These are phyloP conservation scores for Alosa sapidissima DNA, from an alignment of 2,797 vertebrate genomes.

Conservation along the genomic window DNA sequence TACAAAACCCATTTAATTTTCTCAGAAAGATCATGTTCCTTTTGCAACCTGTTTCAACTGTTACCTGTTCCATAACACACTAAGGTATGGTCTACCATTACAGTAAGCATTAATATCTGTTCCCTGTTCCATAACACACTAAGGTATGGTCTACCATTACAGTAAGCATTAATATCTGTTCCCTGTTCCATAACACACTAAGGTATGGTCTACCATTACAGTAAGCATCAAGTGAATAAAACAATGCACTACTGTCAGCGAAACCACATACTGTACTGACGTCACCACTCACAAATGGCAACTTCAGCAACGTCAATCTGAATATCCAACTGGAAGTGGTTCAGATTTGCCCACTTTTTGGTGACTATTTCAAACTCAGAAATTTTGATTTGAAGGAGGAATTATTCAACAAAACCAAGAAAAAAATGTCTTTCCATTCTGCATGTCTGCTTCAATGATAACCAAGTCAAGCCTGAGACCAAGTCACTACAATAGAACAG, in stretches of 20 bases:
- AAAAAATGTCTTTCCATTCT: too few relatives aligned
- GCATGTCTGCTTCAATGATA: not conserved
- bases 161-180: not conserved
- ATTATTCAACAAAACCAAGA: too few relatives aligned
- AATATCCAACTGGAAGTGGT: too few relatives aligned
- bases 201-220: not conserved
- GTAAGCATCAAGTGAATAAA: not conserved
- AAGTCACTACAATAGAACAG: not conserved
- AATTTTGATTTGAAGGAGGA: too few relatives aligned
- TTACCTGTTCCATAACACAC: not conserved
- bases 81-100: not conserved
- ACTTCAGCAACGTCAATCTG: too few relatives aligned
- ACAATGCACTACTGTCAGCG: not conserved
- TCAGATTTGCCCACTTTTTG: too few relatives aligned
- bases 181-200: not conserved
- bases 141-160: not conserved
- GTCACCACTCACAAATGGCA: too few relatives aligned
- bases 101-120: not conserved
- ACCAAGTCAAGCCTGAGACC: not conserved
- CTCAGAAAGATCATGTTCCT: too few relatives aligned
- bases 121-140: not conserved
- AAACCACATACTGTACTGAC: not conserved
- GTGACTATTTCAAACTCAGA: too few relatives aligned
- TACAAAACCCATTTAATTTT: too few relatives aligned
- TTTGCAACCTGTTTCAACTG: too few relatives aligned